These are phyloP conservation scores for Mus caroli DNA, from an alignment of 2,797 vertebrate genomes.

Conservation along the genomic window DNA sequence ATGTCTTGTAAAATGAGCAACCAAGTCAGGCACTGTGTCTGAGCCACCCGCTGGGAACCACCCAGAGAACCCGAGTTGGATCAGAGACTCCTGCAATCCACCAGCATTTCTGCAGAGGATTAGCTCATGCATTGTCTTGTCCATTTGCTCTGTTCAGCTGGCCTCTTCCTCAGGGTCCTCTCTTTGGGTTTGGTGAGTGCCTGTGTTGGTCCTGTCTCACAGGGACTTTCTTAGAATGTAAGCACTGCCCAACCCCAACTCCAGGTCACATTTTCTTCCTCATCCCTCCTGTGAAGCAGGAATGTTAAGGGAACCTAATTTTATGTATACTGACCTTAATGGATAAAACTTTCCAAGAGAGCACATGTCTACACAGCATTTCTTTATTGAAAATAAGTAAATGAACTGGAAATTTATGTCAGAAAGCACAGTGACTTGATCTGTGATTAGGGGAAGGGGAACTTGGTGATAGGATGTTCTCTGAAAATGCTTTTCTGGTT, in stretches of 20 bases:
- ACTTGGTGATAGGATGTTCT: background rate
- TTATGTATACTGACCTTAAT: background rate
- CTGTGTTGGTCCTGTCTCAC: background rate
- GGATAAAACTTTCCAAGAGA: background rate
- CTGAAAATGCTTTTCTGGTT: slow-evolving; percentile 13
- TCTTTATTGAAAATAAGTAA: background rate
- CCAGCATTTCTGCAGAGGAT: background rate
- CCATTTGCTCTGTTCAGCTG: background rate
- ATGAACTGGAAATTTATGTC: slow-evolving; percentile 11
- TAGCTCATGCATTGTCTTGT: background rate
- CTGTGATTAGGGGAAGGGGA: background rate
- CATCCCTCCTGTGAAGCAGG: background rate
- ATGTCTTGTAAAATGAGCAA: background rate
- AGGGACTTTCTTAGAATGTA: background rate
- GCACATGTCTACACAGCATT: background rate
- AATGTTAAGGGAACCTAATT: background rate
- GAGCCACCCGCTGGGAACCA: background rate
- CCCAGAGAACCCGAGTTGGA: accelerated
- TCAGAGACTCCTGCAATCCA: background rate
- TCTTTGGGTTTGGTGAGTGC: background rate
- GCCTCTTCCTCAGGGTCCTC: too few relatives aligned
- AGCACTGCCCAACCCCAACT: too few relatives aligned
- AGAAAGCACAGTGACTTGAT: background rate
- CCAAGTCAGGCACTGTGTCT: background rate
- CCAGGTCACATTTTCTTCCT: background rate